Evolutionary conservation across 2,113 vertebrate species (phyloP).

Genomic region (Microcebus lehilahytsara): DNA sequence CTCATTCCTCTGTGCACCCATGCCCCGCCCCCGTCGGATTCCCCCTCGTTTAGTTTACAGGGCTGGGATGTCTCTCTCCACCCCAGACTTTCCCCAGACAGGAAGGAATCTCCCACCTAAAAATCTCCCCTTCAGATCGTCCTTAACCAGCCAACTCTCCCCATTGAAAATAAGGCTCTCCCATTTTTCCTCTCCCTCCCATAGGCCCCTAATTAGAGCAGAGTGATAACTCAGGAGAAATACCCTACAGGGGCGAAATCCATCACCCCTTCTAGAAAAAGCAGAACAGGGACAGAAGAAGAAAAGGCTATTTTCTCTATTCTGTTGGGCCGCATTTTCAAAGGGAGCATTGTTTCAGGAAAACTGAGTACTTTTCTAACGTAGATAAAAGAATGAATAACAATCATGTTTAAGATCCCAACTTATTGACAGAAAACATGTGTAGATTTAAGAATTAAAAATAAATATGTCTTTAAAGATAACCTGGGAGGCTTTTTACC

Average conservation of each 20-base stretch:
- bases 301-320: conserved; percentile 11
- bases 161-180: not conserved
- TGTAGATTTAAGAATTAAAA: conserved; percentile 61
- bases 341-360: conserved; percentile 59
- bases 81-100: not conserved
- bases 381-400: conserved; percentile 50
- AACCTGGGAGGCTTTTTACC: conserved; percentile 2
- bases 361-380: conserved; percentile 47
- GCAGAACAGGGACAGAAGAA: not conserved
- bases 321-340: conserved; percentile 24
- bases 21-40: not conserved
- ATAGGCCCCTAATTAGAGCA: not conserved
- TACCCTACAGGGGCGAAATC: not conserved
- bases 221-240: not conserved
- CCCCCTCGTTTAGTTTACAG: not conserved
- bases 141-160: not conserved
- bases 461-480: conserved; percentile 52
- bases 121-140: not conserved
- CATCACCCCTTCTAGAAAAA: not conserved
- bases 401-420: conserved; percentile 42
- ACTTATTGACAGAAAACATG: conserved; percentile 62
- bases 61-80: not conserved
- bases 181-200: not conserved
- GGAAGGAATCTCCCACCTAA: not conserved
- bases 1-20: not conserved